phyloP scores from a whole-genome alignment of 2,888 invertebrate genomes.

The Chymomyza fuscimana region DNA sequence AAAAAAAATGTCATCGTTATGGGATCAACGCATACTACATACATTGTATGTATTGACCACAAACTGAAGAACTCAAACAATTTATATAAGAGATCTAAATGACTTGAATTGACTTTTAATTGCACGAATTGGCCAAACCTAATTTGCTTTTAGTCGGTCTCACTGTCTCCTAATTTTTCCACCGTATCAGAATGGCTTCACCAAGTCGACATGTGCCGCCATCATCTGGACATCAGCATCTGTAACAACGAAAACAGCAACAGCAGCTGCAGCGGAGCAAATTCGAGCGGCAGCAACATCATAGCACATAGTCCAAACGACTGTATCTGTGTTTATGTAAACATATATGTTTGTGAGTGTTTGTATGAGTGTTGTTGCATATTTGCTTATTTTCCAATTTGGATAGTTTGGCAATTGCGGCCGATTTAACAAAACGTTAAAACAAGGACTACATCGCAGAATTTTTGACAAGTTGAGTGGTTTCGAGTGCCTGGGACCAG shows the following conservation, averaged over 20 bases:
- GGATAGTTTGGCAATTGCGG: conserved; percentile 73
- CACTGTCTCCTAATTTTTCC: conserved; percentile 12
- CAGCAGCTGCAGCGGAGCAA: not conserved
- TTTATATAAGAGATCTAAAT: conserved; percentile 23
- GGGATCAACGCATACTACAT: too few relatives aligned
- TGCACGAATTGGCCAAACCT: conserved; percentile 48
- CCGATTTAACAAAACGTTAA: conserved; percentile 72
- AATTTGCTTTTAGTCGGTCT: conserved; percentile 12
- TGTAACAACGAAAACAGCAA: not conserved
- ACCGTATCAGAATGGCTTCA: not conserved
- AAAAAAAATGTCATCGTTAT: too few relatives aligned
- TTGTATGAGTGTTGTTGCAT: conserved; percentile 57
- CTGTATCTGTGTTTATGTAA: not conserved
- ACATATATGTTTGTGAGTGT: not conserved
- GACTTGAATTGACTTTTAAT: conserved; percentile 62
- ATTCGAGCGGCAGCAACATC: not conserved
- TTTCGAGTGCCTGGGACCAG: conserved; percentile 42
- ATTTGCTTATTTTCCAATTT: conserved; percentile 69
- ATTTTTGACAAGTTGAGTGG: conserved; percentile 69
- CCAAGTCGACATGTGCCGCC: not conserved
- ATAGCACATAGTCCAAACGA: not conserved
- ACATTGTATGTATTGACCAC: not conserved
- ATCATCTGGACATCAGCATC: too few relatives aligned
- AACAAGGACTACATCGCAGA: conserved; percentile 45
- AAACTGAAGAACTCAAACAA: conserved; percentile 7